Conservation (phyloP, 2,797 vertebrate genomes). For the Stomatorhinus walkeri region DNA sequence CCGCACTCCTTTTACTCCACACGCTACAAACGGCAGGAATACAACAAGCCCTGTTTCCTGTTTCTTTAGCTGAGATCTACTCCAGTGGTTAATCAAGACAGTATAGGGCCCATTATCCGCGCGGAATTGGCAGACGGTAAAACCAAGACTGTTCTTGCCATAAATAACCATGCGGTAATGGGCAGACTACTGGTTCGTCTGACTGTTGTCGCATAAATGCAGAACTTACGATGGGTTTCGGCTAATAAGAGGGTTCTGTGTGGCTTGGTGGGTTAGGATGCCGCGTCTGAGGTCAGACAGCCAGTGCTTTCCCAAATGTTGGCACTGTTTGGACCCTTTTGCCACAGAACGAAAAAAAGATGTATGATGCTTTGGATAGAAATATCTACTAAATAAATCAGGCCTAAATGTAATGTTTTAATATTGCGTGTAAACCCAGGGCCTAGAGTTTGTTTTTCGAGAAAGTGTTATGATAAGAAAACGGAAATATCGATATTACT, state of each 20-base stretch:
- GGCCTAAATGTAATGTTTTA: neutral
- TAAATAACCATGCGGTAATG: neutral
- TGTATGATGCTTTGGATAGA: neutral
- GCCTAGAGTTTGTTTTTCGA: neutral
- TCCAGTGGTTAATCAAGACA: neutral
- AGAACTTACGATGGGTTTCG: neutral
- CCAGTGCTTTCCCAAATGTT: neutral
- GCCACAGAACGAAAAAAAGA: neutral
- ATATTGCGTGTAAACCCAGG: neutral
- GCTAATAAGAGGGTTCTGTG: neutral
- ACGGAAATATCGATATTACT: neutral
- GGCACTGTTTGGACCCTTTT: neutral
- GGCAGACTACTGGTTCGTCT: neutral
- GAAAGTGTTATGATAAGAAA: neutral
- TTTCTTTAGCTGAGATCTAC: neutral
- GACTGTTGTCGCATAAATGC: neutral
- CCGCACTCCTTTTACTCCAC: neutral
- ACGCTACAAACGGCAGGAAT: neutral
- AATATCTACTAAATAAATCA: neutral
- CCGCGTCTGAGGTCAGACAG: neutral
- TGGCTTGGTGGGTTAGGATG: neutral
- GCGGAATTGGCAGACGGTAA: neutral
- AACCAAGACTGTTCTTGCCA: neutral
- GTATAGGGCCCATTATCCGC: neutral
- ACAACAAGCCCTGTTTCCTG: neutral